Percentiles rank a stretch among this genome's conserved stretches.
phyloP scores from a whole-genome alignment of 37 sponge, comb jelly and placozoan genomes.

The Mnemiopsis leidyi region DNA sequence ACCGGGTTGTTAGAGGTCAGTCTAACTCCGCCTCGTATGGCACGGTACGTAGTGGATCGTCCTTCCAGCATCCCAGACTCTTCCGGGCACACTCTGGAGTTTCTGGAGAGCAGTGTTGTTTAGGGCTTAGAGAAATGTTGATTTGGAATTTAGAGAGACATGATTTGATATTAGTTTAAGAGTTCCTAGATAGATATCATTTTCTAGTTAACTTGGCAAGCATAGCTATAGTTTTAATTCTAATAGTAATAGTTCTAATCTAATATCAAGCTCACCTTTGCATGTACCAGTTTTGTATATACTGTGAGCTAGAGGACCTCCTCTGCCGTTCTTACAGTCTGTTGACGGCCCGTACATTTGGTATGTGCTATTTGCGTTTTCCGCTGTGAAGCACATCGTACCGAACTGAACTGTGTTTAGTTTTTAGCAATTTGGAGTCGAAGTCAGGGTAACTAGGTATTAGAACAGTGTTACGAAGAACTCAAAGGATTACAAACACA shows the following conservation, averaged over 20 bases:
- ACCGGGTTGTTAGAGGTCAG: neutral
- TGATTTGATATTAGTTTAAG: too few relatives aligned
- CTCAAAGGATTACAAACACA: too few relatives aligned
- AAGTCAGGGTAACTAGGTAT: too few relatives aligned
- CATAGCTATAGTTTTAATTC: too few relatives aligned
- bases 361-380: neutral
- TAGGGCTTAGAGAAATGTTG: too few relatives aligned
- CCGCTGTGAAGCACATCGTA: neutral
- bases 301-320: neutral
- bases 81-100: neutral
- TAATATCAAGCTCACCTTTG: too few relatives aligned
- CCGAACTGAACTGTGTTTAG: neutral
- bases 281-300: neutral
- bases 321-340: neutral
- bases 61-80: neutral
- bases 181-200: too few relatives aligned
- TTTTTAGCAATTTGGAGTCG: neutral
- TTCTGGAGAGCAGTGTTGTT: neutral
- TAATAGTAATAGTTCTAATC: too few relatives aligned
- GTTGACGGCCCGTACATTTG: neutral
- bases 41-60: neutral
- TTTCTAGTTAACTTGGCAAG: too few relatives aligned
- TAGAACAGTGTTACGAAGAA: too few relatives aligned
- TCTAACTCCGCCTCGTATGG: neutral
- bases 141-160: too few relatives aligned